phyloP scores from a whole-genome alignment of 2,113 vertebrate genomes.

The Pygoscelis antarcticus region DNA sequence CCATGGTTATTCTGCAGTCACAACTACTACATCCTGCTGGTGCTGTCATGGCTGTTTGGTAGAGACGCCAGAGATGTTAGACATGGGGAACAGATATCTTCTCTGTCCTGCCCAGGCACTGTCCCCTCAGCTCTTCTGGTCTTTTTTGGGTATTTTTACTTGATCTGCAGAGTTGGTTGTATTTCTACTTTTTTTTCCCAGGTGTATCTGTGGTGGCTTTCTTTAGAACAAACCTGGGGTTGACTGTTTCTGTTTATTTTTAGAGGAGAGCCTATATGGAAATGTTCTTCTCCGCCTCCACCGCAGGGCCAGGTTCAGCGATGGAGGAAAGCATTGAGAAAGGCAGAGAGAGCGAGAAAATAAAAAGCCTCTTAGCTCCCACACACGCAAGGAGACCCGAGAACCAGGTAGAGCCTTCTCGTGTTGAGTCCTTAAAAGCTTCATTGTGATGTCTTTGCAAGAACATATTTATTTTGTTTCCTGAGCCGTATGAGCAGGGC shows the following conservation, averaged over 20 bases:
- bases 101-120: background rate
- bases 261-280: background rate
- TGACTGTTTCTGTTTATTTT: background rate
- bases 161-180: background rate
- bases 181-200: background rate
- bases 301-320: background rate
- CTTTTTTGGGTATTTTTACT: background rate
- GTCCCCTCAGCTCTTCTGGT: background rate
- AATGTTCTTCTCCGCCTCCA: background rate
- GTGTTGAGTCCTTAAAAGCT: conserved; percentile 52
- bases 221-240: background rate
- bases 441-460: conserved; percentile 60
- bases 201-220: background rate
- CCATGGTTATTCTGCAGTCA: background rate
- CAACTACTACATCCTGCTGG: background rate
- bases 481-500: conserved; percentile 70
- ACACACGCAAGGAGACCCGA: background rate
- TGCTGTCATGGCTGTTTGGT: background rate
- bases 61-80: background rate
- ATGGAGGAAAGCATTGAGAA: background rate
- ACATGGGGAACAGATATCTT: background rate
- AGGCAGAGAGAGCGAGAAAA: background rate
- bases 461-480: conserved; percentile 74
- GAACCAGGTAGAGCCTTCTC: conserved; percentile 42
- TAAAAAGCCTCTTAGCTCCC: background rate